Conservation (phyloP, 2,797 vertebrate genomes). For the Rhabdophis nuchalis region DNA sequence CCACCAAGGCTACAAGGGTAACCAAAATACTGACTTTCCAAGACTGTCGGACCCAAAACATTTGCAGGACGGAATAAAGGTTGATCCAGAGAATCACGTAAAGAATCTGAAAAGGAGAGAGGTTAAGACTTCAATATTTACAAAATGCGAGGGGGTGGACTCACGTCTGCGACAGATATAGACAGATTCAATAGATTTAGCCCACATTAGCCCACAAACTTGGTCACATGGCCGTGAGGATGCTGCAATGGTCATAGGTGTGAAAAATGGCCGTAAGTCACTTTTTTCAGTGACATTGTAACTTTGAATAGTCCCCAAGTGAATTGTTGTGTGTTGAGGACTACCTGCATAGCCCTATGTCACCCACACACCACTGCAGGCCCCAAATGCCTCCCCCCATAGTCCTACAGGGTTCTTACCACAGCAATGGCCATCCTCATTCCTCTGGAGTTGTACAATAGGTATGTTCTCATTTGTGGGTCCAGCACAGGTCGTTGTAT, state of each 20-base stretch:
- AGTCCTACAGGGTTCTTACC: constrained; percentile 67
- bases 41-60: constrained; percentile 57
- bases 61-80: constrained; percentile 70
- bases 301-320: no score
- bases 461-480: constrained; percentile 68
- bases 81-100: constrained; percentile 74
- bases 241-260: no score
- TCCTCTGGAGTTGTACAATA: constrained; percentile 73
- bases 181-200: no score
- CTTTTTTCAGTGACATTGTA: no score
- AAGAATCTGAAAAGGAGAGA: constrained; percentile 61
- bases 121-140: neutral
- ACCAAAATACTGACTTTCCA: constrained; percentile 68
- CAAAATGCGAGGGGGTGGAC: no score
- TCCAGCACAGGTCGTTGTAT: constrained; percentile 66
- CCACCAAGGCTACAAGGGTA: constrained; percentile 55
- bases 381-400: neutral
- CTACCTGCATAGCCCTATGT: neutral
- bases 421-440: constrained; percentile 66
- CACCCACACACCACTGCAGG: neutral
- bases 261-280: no score
- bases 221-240: no score
- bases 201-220: no score
- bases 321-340: no score
- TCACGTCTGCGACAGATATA: no score